Conservation (phyloP, 2,113 vertebrate species). For the Corapipo altera region DNA sequence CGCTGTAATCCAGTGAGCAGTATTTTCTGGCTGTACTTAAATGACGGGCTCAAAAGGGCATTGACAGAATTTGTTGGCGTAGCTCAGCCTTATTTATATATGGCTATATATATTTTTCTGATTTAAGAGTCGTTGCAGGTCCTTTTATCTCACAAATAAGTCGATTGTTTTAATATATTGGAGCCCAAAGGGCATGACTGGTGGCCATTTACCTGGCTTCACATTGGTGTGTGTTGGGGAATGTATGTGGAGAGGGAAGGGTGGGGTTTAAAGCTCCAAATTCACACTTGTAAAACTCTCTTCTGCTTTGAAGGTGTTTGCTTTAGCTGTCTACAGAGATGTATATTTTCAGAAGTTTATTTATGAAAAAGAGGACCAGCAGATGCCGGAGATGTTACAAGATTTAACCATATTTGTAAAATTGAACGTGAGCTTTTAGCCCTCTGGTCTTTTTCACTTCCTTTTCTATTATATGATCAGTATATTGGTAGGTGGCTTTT, state of each 20-base stretch:
- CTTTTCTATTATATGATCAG: background rate
- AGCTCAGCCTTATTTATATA: background rate
- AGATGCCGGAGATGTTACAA: background rate
- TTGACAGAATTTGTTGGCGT: background rate
- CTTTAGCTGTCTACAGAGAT: background rate
- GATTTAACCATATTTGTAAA: conserved; percentile 19
- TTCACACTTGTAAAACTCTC: background rate
- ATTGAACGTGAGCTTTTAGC: background rate
- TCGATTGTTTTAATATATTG: background rate
- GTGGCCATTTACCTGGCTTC: background rate
- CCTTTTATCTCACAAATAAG: background rate
- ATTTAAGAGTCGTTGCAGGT: background rate
- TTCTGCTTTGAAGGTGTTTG: background rate
- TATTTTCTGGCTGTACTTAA: background rate
- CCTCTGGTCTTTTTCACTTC: conserved; percentile 20
- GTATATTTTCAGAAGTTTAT: background rate
- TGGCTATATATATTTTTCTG: background rate
- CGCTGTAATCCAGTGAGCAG: background rate
- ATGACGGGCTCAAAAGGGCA: background rate
- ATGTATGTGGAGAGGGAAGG: background rate
- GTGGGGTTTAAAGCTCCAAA: background rate
- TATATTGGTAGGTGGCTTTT: conserved; percentile 30
- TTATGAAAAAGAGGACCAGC: conserved; percentile 13
- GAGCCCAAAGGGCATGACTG: background rate
- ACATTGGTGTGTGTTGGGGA: background rate